A percentile compares a stretch with the other conserved stretches of the same genome.
Evolutionary conservation across 2,888 invertebrate genomes (phyloP).

Genomic region (Eupelmus urozonus): DNA sequence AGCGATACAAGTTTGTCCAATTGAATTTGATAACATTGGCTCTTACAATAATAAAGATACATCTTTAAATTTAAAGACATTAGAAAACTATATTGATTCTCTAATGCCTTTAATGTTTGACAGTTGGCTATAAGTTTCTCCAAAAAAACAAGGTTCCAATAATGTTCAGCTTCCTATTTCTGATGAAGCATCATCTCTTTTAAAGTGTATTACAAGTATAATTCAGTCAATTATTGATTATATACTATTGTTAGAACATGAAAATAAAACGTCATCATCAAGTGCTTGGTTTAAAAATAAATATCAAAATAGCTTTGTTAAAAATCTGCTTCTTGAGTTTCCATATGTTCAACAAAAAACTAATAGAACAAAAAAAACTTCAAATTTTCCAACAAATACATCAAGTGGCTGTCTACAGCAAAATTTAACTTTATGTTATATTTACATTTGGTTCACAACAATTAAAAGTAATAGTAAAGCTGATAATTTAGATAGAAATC

Average conservation of each 20-base stretch:
- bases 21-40: constrained; percentile 64
- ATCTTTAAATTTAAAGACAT: constrained; percentile 77
- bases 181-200: constrained; percentile 82
- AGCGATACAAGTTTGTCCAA: constrained; percentile 60
- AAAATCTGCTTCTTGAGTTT: constrained; percentile 80
- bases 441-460: constrained; percentile 74
- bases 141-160: constrained; percentile 76
- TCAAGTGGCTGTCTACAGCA: constrained; percentile 78
- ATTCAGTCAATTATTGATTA: constrained; percentile 81
- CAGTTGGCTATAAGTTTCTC: constrained; percentile 90
- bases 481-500: constrained; percentile 75
- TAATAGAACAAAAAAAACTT: constrained; percentile 63
- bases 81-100: constrained; percentile 82
- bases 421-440: constrained; percentile 79
- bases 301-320: constrained; percentile 79
- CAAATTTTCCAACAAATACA: constrained; percentile 73
- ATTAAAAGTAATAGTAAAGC: constrained; percentile 78
- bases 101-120: constrained; percentile 89
- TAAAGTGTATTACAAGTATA: constrained; percentile 83
- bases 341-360: constrained; percentile 77
- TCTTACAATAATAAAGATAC: constrained; percentile 56
- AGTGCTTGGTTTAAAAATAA: constrained; percentile 79
- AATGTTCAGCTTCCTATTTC: constrained; percentile 79
- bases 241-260: constrained; percentile 69
- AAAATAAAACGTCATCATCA: constrained; percentile 58